Evolutionary conservation across 2,113 vertebrate species (phyloP), one percentile per base, ranked within the genome.

Genomic region (Hyaena hyaena): DNA sequence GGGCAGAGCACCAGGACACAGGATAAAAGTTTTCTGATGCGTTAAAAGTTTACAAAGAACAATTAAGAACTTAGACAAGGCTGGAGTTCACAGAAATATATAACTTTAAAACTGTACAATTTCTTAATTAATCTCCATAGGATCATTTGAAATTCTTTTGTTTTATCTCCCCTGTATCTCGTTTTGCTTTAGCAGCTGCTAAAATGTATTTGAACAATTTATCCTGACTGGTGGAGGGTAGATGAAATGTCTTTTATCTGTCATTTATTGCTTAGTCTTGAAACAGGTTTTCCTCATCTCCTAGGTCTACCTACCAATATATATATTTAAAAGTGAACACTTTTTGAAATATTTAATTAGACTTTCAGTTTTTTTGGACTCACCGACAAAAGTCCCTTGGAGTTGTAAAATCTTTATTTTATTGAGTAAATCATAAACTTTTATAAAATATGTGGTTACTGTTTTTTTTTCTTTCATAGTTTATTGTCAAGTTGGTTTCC

Each of bases 161-260:
- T 61, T 33, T 92, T 88, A 89, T 24, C 33, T 95, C 17, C 4
- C n/a, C 48, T 35, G 8, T 80, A 58, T 90, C n/a, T 69, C 28
- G 92, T 26, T 87, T 98, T 96, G 79, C 58, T 80, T 97, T 92
- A 86, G 39, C 71, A 97, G 55, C 83, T 97, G 73, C 77, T 95
- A 88, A 98, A 96, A 94, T 96, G 68, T 89, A 91, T 97, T 95
- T 95, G 74, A 96, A 95, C 83, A 96, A 76, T 97, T 94, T 97
- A 93, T 90, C 73, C 74, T 89, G 83, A 80, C 53, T 82, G n/a
- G 71, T 94, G 94, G 90, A 96, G 84, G n/a, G 45, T 97, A 86
- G 93, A 89, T 85, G 95, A 91, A 90, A 85, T 93, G 97, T 84
- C 33, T 83, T 96, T 98, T 97, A 94, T 92, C 80, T 96, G 39